Percentiles rank a stretch among this genome's conserved stretches.
Evolutionary conservation across 2,888 invertebrate genomes (phyloP).

Genomic region (Rhopalosiphum nymphaeae): DNA sequence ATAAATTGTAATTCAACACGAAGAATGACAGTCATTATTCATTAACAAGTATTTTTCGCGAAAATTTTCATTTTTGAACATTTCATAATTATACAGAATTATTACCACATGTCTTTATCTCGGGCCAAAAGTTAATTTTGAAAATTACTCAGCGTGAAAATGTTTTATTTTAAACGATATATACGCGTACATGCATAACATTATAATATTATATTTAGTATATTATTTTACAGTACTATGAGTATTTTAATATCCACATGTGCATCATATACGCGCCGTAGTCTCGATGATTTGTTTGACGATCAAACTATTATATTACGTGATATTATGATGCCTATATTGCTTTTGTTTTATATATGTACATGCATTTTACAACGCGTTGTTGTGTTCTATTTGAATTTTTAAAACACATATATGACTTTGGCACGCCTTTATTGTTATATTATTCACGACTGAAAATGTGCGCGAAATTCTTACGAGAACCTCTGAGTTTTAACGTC

Average conservation of each 20-base stretch:
- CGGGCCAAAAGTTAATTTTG: background rate
- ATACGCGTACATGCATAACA: background rate
- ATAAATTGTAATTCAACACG: background rate
- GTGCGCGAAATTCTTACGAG: background rate
- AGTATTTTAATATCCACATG: background rate
- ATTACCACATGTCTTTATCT: background rate
- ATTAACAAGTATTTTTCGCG: too few relatives aligned
- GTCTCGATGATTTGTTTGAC: background rate
- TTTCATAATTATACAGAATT: background rate
- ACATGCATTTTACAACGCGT: background rate
- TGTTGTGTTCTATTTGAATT: constrained; percentile 9
- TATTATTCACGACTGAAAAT: constrained; percentile 19
- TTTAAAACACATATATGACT: constrained; percentile 14
- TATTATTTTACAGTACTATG: background rate
- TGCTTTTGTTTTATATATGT: background rate
- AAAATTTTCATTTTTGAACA: too few relatives aligned
- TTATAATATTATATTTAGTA: background rate
- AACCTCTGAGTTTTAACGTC: background rate
- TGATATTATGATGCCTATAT: background rate
- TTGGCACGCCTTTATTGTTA: background rate
- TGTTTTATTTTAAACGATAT: background rate
- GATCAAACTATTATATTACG: background rate
- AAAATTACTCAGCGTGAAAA: background rate
- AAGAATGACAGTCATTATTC: background rate
- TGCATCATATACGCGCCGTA: background rate